phyloP scores from a whole-genome alignment of 2,797 vertebrate genomes.

The Argya squamiceps region DNA sequence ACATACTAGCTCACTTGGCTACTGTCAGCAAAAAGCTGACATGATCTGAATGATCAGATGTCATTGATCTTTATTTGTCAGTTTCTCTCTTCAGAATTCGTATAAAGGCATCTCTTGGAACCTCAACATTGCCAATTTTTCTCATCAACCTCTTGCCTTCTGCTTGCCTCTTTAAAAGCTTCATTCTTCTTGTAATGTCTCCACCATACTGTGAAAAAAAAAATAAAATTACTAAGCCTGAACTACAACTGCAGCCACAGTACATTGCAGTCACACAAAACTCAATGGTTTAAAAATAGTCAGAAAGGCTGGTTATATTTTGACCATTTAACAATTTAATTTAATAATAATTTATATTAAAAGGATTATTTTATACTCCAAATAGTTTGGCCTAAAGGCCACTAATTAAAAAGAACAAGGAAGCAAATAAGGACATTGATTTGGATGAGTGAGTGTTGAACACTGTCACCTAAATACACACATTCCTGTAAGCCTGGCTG shows the following conservation, averaged over 20 bases:
- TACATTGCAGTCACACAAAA: background rate
- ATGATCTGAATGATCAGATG: background rate
- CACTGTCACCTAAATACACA: background rate
- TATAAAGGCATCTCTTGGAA: constrained; percentile 94
- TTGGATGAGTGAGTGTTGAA: background rate
- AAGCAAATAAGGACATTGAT: background rate
- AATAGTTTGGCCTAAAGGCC: background rate
- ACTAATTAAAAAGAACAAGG: background rate
- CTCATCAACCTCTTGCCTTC: constrained; percentile 96
- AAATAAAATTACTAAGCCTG: background rate
- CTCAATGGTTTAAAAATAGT: background rate
- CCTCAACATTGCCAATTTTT: constrained; percentile 89
- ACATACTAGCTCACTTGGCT: background rate
- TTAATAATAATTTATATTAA: background rate
- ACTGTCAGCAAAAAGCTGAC: background rate
- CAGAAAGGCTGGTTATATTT: background rate
- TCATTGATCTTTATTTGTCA: constrained; percentile 60
- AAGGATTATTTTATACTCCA: background rate
- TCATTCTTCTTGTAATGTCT: constrained; percentile 93
- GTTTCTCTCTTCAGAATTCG: constrained; percentile 83
- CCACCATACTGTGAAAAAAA: constrained; percentile 79
- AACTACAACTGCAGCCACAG: background rate
- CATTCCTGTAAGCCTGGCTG: background rate
- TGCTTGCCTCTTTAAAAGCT: constrained; percentile 92
- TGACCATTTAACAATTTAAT: background rate